Evolutionary conservation across 2,797 vertebrate genomes (phyloP).

Genomic region (Mareca penelope): DNA sequence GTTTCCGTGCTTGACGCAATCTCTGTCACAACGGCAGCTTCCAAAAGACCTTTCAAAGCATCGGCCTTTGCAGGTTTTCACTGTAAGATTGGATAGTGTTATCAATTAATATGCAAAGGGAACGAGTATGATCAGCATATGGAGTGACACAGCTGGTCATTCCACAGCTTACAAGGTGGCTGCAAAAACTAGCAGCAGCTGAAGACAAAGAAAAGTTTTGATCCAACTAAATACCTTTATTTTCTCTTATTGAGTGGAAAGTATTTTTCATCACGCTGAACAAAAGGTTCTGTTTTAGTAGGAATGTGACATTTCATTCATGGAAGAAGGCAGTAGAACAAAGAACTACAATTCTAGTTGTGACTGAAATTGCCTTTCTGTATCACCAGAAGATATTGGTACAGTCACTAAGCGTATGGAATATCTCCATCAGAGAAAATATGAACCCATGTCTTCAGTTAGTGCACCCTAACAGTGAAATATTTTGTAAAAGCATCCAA

Average conservation of each 20-base stretch:
- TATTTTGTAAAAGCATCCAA: background rate
- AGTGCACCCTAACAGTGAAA: background rate
- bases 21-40: constrained; percentile 79
- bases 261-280: background rate
- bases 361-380: background rate
- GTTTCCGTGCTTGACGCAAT: constrained; percentile 79
- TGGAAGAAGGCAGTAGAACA: background rate
- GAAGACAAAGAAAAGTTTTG: background rate
- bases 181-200: background rate
- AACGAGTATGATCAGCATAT: fast-evolving
- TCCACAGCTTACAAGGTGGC: background rate
- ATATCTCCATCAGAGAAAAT: background rate
- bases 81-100: constrained; percentile 69
- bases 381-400: background rate
- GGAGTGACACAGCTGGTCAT: background rate
- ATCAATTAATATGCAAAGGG: background rate
- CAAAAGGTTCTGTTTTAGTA: background rate
- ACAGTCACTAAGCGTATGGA: background rate
- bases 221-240: background rate
- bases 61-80: constrained; percentile 83
- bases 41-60: constrained; percentile 82
- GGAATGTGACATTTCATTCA: background rate
- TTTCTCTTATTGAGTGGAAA: background rate
- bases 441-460: background rate
- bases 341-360: background rate